Base-by-base conservation (phyloP, 1,140 invertebrate species). In the Scaptomyza pallida region DNA sequence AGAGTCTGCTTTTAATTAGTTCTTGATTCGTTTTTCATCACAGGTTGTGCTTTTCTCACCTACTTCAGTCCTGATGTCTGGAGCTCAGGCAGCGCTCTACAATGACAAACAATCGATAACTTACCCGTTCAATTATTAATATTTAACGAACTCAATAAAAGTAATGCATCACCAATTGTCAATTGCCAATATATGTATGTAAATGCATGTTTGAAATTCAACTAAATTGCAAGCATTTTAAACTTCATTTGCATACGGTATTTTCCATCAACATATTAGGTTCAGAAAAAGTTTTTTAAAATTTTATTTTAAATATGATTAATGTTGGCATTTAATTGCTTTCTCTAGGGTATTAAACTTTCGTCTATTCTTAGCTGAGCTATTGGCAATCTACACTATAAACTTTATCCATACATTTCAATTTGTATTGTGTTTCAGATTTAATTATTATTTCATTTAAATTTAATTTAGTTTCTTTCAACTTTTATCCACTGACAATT, bases 61-160 rank as follows among this genome's bases (percentile, higher is more conserved):
- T 99, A 98, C 94, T 98, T 97, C 93, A 96, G 95, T 92, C 95
- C 97, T 91, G 97, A 99, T 82, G 23, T 43, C 69, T 37, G 62
- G 70, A 35, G 41, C 82, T n/a, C 82, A 72, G 59, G 37, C 63
- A 15, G 55, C 77, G 65, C 80, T 96, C 89, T 95, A 98, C 89
- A 97, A 99, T 95, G 98, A 99, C 93, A 98, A 98, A 94, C 96
- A 97, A 93, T 98, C 97, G 92, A 94, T 99, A 93, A 97, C 97
- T 99, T 92, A 97, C n/a, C n/a, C n/a, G 97, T 96, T 61, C 8
- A 21, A 19, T 35, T 33, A 13, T 72, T 10, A 54, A 37, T 44
- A 57, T 30, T 26, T 44, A 40, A 56, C 52, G n/a, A n/a, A n/a
- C n/a, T n/a, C n/a, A n/a, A n/a, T n/a, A 59, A 26, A 16, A 41